phyloP scores from a whole-genome alignment of 37 sponge, comb jelly and placozoan genomes.

The Spongia lamella region DNA sequence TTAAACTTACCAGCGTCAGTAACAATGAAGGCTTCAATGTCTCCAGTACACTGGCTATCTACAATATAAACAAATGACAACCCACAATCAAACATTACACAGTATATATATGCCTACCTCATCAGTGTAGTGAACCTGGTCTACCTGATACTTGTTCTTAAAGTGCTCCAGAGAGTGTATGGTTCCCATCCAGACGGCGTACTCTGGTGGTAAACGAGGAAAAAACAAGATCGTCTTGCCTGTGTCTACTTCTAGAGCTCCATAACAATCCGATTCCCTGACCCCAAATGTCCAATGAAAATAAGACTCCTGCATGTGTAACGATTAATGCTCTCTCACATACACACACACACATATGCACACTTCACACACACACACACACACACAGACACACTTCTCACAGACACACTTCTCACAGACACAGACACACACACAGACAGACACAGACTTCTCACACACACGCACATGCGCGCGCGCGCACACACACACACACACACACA shows the following conservation, averaged over 20 bases:
- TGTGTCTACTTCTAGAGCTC: conserved; percentile 87
- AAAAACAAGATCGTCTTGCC: conserved; percentile 79
- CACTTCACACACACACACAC: conserved; percentile 64
- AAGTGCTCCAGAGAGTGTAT: conserved; percentile 88
- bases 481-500: not conserved
- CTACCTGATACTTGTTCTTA: conserved; percentile 78
- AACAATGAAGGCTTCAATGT: conserved; percentile 62
- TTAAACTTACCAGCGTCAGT: conserved; percentile 69
- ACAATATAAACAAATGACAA: not conserved
- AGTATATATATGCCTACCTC: conserved; percentile 53
- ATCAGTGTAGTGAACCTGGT: conserved; percentile 81
- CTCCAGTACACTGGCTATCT: conserved; percentile 60
- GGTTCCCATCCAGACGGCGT: conserved; percentile 98
- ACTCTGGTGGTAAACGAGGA: conserved; percentile 84
- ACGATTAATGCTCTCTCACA: no score
- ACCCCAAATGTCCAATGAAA: conserved; percentile 99
- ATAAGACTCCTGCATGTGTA: conserved; percentile 94
- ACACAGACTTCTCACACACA: conserved; percentile 15
- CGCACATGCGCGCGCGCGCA: conserved; percentile 84
- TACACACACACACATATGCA: no score
- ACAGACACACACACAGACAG: conserved; percentile 77
- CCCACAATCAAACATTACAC: no score
- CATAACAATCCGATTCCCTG: conserved; percentile 91
- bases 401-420: no score
- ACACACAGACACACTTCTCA: conserved; percentile 71